Evolutionary conservation across 2,113 vertebrate genomes (phyloP).

Genomic region (Phalacrocorax pelagicus): DNA sequence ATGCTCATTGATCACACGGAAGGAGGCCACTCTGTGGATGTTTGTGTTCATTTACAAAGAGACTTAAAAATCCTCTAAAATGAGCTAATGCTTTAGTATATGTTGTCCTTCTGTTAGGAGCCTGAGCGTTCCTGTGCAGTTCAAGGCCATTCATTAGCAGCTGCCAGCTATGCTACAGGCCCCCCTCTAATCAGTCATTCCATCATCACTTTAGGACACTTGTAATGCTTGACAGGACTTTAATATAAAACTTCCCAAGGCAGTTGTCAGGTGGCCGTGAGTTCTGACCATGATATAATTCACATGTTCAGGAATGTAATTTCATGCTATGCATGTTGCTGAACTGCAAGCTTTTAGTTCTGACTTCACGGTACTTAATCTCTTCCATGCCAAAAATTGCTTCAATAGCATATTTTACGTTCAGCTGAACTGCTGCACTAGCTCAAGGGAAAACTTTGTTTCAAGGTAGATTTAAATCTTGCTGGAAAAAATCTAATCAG

Average conservation of each 20-base stretch:
- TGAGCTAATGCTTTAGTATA: neutral
- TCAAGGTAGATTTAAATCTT: neutral
- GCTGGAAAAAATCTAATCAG: neutral
- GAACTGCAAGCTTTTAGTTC: neutral
- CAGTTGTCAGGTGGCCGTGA: conserved; percentile 1
- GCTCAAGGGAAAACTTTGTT: neutral
- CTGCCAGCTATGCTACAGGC: neutral
- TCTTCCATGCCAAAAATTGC: neutral
- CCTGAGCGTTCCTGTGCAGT: neutral
- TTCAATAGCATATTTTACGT: neutral
- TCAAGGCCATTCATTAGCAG: neutral
- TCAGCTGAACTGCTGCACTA: neutral
- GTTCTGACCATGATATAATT: neutral
- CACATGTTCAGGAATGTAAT: conserved; percentile 13
- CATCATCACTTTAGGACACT: conserved; percentile 6
- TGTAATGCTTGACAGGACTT: neutral
- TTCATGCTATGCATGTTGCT: neutral
- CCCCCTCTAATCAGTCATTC: conserved; percentile 23
- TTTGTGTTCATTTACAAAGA: neutral
- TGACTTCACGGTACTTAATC: neutral
- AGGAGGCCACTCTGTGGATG: neutral
- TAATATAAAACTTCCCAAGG: conserved; percentile 35
- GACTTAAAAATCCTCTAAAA: neutral
- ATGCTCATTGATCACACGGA: neutral
- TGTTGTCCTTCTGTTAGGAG: accelerated